Evolutionary conservation across 1,140 invertebrate species (phyloP).

Genomic region (Pseudoatta argentina): DNA sequence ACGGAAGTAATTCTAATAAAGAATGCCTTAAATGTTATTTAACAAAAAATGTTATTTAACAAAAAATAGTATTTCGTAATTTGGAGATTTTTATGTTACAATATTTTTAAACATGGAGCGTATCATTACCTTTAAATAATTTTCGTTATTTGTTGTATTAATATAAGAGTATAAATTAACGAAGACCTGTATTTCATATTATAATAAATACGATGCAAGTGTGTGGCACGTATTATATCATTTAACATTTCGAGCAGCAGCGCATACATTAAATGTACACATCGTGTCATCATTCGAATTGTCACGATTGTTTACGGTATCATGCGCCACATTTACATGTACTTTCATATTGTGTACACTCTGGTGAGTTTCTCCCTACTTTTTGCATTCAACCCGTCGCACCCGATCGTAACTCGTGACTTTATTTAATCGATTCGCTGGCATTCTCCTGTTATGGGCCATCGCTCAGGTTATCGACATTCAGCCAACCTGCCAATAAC

Average conservation of each 20-base stretch:
- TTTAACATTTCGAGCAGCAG: constrained; percentile 2
- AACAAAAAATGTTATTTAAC: not conserved
- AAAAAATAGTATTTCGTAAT: not conserved
- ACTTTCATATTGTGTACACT: constrained; percentile 31
- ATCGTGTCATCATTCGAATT: constrained; percentile 5
- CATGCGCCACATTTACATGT: constrained; percentile 24
- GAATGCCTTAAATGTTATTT: not conserved
- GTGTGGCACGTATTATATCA: constrained; percentile 1
- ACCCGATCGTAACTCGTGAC: constrained; percentile 39
- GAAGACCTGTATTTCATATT: constrained; percentile 6
- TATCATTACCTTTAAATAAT: not conserved
- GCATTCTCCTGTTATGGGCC: constrained; percentile 43
- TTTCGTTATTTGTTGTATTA: not conserved
- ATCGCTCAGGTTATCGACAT: constrained; percentile 55
- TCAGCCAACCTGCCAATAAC: constrained; percentile 53
- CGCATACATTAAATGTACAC: not conserved
- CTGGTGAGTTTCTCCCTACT: not conserved
- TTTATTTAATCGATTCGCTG: constrained; percentile 50
- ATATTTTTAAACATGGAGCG: not conserved
- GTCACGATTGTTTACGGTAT: constrained; percentile 37
- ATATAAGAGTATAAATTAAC: constrained; percentile 33
- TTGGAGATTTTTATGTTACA: not conserved
- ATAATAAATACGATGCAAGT: not conserved
- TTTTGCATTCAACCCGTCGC: constrained; percentile 33
- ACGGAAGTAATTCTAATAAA: no score